Percentiles rank a stretch among this genome's conserved stretches.
Evolutionary conservation across 2,888 invertebrate genomes (phyloP).

Genomic region (Agrilus mali): DNA sequence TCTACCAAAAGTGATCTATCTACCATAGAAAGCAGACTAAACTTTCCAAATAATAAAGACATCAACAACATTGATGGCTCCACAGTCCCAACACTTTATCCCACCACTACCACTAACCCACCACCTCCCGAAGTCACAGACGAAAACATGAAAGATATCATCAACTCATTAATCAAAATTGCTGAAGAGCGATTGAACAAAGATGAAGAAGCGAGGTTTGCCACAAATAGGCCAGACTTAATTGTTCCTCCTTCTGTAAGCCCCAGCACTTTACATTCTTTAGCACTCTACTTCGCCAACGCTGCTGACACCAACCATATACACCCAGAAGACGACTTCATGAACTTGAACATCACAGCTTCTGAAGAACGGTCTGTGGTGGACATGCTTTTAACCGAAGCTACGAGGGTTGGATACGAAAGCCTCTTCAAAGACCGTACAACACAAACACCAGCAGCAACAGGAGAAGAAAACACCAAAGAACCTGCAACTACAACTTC

Average conservation of each 20-base stretch:
- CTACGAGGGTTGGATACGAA: constrained; percentile 17
- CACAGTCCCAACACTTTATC: constrained; percentile 20
- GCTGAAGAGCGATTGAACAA: constrained; percentile 25
- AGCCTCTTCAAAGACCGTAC: constrained; percentile 32
- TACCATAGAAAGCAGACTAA: too few relatives aligned
- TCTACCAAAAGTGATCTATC: too few relatives aligned
- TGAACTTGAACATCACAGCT: constrained; percentile 19
- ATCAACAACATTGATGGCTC: constrained; percentile 1
- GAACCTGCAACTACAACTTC: constrained; percentile 6
- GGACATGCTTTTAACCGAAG: constrained; percentile 9
- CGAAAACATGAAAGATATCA: constrained; percentile 56
- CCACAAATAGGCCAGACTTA: constrained; percentile 45
- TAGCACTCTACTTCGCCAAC: constrained; percentile 70
- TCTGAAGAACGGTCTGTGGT: constrained; percentile 5
- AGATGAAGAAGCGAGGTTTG: constrained; percentile 37
- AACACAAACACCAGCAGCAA: constrained; percentile 9
- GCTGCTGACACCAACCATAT: constrained; percentile 37
- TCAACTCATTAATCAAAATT: constrained; percentile 52
- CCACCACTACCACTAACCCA: constrained; percentile 27
- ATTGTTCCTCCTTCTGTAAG: constrained; percentile 61
- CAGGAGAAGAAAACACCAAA: background rate
- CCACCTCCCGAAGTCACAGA: constrained; percentile 24
- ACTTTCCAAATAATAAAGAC: too few relatives aligned
- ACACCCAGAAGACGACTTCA: too few relatives aligned
- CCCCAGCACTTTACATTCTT: constrained; percentile 62